Percentiles rank a stretch among this genome's conserved stretches.
Conservation (phyloP, 1,140 invertebrate genomes). For the Akabosia matsudoensis region DNA sequence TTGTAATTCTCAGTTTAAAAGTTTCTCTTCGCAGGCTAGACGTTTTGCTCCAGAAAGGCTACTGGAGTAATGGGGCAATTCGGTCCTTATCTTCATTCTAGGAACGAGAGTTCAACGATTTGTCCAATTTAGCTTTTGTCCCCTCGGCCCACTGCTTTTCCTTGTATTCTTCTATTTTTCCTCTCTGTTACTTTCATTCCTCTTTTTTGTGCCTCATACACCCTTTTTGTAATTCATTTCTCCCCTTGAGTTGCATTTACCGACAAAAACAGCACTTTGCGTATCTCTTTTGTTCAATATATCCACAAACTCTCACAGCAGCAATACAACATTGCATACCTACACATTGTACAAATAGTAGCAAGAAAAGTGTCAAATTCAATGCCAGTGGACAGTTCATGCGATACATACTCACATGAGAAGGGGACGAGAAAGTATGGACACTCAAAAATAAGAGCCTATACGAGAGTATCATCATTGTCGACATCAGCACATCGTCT, state of each 20-base stretch:
- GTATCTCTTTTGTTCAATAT: background rate
- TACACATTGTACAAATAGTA: background rate
- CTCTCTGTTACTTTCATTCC: conserved; percentile 17
- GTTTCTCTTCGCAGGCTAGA: no score
- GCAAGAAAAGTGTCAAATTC: background rate
- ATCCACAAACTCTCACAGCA: background rate
- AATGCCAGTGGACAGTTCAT: background rate
- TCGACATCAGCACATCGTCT: no score
- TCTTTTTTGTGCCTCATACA: conserved; percentile 34
- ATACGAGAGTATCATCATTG: no score
- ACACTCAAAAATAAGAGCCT: no score
- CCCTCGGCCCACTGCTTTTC: conserved; percentile 34
- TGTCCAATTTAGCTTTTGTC: no score
- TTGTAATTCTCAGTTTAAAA: no score
- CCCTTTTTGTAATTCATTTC: conserved; percentile 3
- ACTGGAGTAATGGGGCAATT: no score
- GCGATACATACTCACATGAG: background rate
- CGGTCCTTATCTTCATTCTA: no score
- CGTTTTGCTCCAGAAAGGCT: no score
- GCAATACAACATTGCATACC: background rate
- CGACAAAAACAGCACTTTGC: background rate
- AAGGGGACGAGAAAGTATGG: background rate
- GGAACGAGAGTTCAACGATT: no score
- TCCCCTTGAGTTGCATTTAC: background rate
- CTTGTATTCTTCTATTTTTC: conserved; percentile 2